Conservation (phyloP, 2,113 vertebrate species). For the Corvus hawaiiensis region DNA sequence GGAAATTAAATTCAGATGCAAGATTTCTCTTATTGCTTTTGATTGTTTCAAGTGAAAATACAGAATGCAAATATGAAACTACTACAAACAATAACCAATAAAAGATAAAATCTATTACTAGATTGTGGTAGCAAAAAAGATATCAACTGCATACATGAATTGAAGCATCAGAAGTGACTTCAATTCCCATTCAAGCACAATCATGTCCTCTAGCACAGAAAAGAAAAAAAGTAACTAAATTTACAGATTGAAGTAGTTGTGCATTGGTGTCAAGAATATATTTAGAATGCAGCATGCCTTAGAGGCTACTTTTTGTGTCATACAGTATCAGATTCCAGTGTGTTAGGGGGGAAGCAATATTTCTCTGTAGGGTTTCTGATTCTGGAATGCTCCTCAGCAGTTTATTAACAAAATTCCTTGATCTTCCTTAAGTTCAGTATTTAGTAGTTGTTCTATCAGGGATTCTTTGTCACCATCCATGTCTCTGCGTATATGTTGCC, state of each 20-base stretch:
- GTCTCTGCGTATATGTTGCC: background rate
- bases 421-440: background rate
- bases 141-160: background rate
- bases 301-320: constrained; percentile 22
- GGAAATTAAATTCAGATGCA: background rate
- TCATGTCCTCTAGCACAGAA: background rate
- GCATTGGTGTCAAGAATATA: constrained; percentile 15
- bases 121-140: background rate
- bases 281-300: constrained; percentile 17
- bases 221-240: background rate
- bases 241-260: constrained; percentile 15
- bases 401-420: background rate
- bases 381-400: background rate
- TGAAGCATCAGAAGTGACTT: constrained; percentile 7
- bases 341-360: background rate
- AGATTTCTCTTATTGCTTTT: background rate
- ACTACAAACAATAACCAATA: background rate
- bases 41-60: background rate
- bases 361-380: background rate
- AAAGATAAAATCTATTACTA: background rate
- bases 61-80: background rate
- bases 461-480: background rate
- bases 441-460: background rate
- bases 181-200: constrained; percentile 15
- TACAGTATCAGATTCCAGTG: background rate